Base-by-base conservation (phyloP, 2,113 vertebrate genomes). In the Amia ocellicauda region DNA sequence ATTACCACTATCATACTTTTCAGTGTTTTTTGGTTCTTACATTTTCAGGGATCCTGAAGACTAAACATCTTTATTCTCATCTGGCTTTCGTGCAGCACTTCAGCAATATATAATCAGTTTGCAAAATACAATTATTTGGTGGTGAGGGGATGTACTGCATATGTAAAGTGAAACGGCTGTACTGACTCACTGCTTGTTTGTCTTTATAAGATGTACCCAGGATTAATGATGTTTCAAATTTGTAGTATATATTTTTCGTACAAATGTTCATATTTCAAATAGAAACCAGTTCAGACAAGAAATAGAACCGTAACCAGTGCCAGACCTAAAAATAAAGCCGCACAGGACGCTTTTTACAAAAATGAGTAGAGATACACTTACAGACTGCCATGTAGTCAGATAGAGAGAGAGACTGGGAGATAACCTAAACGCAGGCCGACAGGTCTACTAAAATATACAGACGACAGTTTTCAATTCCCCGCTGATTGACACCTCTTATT, bases 151-250 rank as follows among this genome's bases (percentile, higher is more conserved):
- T 17, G n/a, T 17, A 4, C 4, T n/a, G 3, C 43, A 47, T 47
- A 2, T 14, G 16, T 14, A 8, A 47, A 17, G 3, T 47, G 22
- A 2, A 45, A 43, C 58, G 27, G 36, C 41, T 60, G 41, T 22
- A 43, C 24, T 24, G 11, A 20, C 4, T 60, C 40, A 58, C 14
- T 40, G 31, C 23, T 27, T 60, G 11, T 27, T 47, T 47, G 36
- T 45, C 40, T 45, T 23, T 24, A 26, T 59, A 60, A 41, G 4
- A 42, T 8, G 1, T 47, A 19, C 26, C 27, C 23, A 24, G n/a
- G 42, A 45, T 61, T 58, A 24, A 58, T 58, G 56, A 41, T 58
- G 2, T 22, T 19, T 58, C 31, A 57, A 2, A 57, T n/a, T 10
- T 29, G 17, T 57, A 10, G 28, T 16, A 56, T 56, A n/a, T n/a